Base-by-base conservation (phyloP, 1,140 invertebrate species). In the Caerostris darwini region DNA sequence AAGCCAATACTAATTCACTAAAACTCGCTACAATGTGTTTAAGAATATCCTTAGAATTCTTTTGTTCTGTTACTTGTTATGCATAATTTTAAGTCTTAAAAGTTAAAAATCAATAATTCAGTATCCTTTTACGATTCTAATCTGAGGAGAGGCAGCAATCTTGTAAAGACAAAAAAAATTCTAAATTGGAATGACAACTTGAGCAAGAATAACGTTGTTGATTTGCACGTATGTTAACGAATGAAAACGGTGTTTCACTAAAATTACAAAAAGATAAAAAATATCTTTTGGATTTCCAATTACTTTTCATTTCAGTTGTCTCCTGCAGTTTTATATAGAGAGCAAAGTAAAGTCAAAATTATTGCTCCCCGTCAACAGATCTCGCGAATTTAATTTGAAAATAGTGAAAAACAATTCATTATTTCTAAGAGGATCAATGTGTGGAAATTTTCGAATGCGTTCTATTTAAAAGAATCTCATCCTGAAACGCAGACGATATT, bases 351-450 rank as follows among this genome's bases (percentile, higher is more conserved):
- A 34, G 34, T 53, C 34, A 7, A 77, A 77, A 77, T 77, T 77
- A 77, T 34, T 77, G 7, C 69, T 77, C 34, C 69, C 69, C 19
- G 69, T 34, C 34, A 77, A 77, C 19, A 77, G 69, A 77, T 77
- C 69, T 77, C 69, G 34, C 7, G 50, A 77, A 77, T 77, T 77
- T 77, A 77, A 77, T 77, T 77, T 34, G 69, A 34, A 77, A 77
- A 77, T 77, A 77, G 69, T 77, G 69, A 77, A 77, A 77, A 77
- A 77, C 69, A 77, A 77, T 77, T 77, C 69, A 77, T 77, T 77
- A 77, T 77, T 77, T 77, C 69, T 77, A 77, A 77, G 69, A 77
- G 69, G 69, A 77, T 77, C 69, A 77, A 77, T 77, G 69, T 50
- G 34, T 77, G 19, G 34, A 77, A 77, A 34, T 8, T 7, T 34